These are phyloP conservation scores for Venustaconcha ellipsiformis DNA, from an alignment of 1,140 invertebrate species.

Conservation along the genomic window DNA sequence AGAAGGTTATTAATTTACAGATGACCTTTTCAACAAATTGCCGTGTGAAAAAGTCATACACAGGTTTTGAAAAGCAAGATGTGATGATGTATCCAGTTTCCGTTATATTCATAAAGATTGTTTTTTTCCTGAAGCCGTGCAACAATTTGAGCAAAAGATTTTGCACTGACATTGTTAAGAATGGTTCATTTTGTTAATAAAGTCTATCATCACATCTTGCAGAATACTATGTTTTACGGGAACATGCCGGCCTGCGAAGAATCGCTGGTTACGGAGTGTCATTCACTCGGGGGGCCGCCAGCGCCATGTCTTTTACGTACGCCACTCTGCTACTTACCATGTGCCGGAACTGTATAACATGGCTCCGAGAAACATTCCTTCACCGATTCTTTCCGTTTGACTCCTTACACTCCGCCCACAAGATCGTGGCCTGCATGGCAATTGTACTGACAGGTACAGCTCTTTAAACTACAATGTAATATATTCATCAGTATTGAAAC, in stretches of 20 bases:
- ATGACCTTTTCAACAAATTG: no score
- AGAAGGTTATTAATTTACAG: no score
- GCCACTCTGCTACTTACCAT: slow-evolving; percentile 94
- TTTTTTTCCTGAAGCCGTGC: background rate
- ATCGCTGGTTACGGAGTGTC: slow-evolving; percentile 99
- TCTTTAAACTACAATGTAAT: background rate
- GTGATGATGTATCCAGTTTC: no score
- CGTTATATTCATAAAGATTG: background rate
- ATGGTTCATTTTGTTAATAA: background rate
- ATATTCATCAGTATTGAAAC: background rate
- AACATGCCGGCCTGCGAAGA: slow-evolving; percentile 95
- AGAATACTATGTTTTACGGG: slow-evolving; percentile 72
- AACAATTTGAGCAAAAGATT: background rate
- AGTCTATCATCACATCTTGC: background rate
- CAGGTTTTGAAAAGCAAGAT: no score
- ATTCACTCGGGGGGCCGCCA: slow-evolving; percentile 96
- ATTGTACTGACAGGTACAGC: slow-evolving; percentile 81
- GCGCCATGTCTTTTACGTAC: slow-evolving; percentile 96
- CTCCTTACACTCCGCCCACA: slow-evolving; percentile 97
- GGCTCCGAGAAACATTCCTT: slow-evolving; percentile 96
- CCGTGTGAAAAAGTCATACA: no score
- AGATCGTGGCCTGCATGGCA: slow-evolving; percentile 96
- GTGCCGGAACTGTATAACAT: slow-evolving; percentile 96
- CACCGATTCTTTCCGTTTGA: slow-evolving; percentile 98
- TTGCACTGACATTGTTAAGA: background rate